Conservation (phyloP, 2,888 invertebrate genomes). For the Drosophila stalkeri region DNA sequence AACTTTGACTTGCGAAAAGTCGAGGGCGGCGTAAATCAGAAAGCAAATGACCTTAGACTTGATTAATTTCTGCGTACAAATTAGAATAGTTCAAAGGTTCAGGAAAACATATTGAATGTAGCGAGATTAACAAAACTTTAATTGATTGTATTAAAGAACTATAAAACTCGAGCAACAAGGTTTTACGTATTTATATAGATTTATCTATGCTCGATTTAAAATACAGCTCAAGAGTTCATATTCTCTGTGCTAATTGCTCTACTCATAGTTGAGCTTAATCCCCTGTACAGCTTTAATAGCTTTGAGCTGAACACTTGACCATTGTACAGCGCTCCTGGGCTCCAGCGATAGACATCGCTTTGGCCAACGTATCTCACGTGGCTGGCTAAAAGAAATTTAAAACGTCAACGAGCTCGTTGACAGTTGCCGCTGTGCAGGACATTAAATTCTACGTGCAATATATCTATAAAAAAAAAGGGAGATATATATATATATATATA, state of each 20-base stretch:
- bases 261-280: constrained; percentile 5
- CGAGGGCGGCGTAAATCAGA: constrained; percentile 23
- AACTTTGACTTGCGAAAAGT: constrained; percentile 37
- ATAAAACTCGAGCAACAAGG: neutral
- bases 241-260: neutral
- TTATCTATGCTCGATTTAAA: neutral
- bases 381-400: constrained; percentile 46
- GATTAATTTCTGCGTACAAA: neutral
- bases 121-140: neutral
- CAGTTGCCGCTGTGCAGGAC: constrained; percentile 73
- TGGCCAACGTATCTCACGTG: constrained; percentile 13
- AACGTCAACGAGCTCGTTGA: constrained; percentile 62
- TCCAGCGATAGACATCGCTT: constrained; percentile 27
- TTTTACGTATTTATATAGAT: neutral
- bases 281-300: constrained; percentile 28
- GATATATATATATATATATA: constrained; percentile 13
- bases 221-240: neutral
- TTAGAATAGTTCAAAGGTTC: constrained; percentile 2
- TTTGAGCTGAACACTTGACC: constrained; percentile 60
- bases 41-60: constrained; percentile 1
- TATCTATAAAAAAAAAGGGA: constrained; percentile 8
- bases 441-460: constrained; percentile 45
- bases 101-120: neutral
- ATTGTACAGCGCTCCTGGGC: neutral
- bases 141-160: neutral